Conservation (phyloP, 2,797 vertebrate species). For the Oryzias sinensis region DNA sequence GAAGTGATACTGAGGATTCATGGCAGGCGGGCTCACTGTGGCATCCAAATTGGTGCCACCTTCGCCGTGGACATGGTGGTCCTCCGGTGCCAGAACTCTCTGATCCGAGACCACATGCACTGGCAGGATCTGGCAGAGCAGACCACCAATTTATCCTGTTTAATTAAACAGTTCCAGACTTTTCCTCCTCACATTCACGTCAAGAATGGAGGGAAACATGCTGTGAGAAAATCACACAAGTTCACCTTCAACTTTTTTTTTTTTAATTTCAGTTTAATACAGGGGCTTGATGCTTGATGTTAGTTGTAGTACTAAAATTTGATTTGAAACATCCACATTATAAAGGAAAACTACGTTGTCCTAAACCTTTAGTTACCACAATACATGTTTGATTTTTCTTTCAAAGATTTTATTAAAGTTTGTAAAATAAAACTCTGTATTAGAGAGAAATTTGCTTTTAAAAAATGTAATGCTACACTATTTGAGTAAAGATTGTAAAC, state of each 20-base stretch:
- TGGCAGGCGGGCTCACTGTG: constrained; percentile 28
- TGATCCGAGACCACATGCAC: constrained; percentile 45
- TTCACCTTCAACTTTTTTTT: background rate
- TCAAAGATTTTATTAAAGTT: too few species aligned
- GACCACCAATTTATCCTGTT: constrained; percentile 19
- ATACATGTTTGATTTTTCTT: too few species aligned
- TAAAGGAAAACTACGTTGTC: too few species aligned
- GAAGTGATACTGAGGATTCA: constrained; percentile 26
- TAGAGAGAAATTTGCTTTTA: too few species aligned
- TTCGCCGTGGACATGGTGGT: constrained; percentile 32
- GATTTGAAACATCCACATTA: background rate
- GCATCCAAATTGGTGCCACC: constrained; percentile 35
- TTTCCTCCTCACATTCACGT: constrained; percentile 4
- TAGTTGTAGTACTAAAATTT: background rate
- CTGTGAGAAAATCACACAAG: constrained; percentile 12
- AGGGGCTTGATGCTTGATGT: constrained; percentile 2
- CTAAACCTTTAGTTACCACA: too few species aligned
- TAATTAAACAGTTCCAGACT: constrained; percentile 19
- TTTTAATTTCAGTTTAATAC: background rate
- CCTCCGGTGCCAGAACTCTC: constrained; percentile 19
- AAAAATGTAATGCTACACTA: too few species aligned
- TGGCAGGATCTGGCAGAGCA: constrained; percentile 9
- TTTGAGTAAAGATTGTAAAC: too few species aligned
- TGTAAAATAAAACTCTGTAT: too few species aligned
- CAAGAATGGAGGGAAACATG: constrained; percentile 10